Evolutionary conservation across 2,113 vertebrate genomes (phyloP).

Genomic region (Brevimyrus niger): DNA sequence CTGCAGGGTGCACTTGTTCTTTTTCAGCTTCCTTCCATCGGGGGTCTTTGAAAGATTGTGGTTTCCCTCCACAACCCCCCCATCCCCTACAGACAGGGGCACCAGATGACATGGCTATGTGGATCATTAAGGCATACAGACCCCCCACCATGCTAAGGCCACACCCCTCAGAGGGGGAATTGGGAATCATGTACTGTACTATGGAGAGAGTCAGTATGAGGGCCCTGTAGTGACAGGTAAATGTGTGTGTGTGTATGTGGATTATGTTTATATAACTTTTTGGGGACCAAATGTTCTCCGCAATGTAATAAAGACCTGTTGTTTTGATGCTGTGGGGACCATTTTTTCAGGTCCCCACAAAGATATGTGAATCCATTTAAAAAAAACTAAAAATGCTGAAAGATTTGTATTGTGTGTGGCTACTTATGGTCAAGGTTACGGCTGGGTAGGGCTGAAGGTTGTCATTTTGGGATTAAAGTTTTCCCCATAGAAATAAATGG

Average conservation of each 20-base stretch:
- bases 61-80: not conserved
- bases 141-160: not conserved
- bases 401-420: not conserved
- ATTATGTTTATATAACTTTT: not conserved
- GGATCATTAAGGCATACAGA: not conserved
- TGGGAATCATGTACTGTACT: not conserved
- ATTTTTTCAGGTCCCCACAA: not conserved
- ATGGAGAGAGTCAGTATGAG: not conserved
- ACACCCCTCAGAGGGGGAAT: not conserved
- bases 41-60: not conserved
- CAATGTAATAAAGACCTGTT: not conserved
- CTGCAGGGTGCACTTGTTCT: not conserved
- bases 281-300: not conserved
- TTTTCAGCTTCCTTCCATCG: not conserved
- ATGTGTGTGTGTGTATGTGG: not conserved
- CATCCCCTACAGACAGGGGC: not conserved
- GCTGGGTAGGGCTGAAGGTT: no score
- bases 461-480: no score
- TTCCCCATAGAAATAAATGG: no score
- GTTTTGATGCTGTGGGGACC: not conserved
- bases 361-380: no score
- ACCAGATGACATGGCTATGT: not conserved
- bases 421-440: not conserved
- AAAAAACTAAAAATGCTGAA: not conserved
- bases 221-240: not conserved